Evolutionary conservation across 2,113 vertebrate species (phyloP), one percentile per base, ranked within the genome.

Genomic region (Cinclus cinclus): DNA sequence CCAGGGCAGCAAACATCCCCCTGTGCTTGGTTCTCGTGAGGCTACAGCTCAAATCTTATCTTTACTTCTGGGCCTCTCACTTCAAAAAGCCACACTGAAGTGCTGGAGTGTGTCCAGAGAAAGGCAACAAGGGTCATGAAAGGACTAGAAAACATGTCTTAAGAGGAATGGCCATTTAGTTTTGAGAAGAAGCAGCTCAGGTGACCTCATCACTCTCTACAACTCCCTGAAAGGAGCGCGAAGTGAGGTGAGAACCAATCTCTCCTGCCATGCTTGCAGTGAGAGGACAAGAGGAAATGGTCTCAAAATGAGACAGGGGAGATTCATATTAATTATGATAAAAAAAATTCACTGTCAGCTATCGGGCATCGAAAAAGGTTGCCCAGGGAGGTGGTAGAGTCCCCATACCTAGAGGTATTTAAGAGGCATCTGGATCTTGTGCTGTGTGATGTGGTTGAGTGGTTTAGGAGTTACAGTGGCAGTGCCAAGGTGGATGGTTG

Each of bases 191-290:
- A 20, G 14, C 49, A 10, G 27, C 52, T 59, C 33, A 39, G 23
- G 16, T 19, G 27, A 30, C 19, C 23, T 17, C 28, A 59, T n/a
- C 8, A 23, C 13, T 15, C 21, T 9, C 37, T 6, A 39, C 23
- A 46, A 24, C 11, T 28, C 19, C 30, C 52, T 21, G 33, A 46
- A 46, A 67, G 7, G 23, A 74, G 5, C 6, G 7, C 33, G 6
- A 25, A 58, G 68, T 35, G 12, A 65, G 33, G 10, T 50, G 27
- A 15, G 10, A 15, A 21, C 2, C 0, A 0, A 18, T 33, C 35
- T 31, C 7, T 71, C 27, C 50, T 35, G 50, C 15, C 0, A 1
- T 39, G 33, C 7, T 23, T 67, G 11, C 69, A 75, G 52, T 46
- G 46, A 75, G 60, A 82, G 11, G 20, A 82, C 16, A 52, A 82